Evolutionary conservation across 2,888 invertebrate species (phyloP).

Genomic region (Melinaea menophilus): DNA sequence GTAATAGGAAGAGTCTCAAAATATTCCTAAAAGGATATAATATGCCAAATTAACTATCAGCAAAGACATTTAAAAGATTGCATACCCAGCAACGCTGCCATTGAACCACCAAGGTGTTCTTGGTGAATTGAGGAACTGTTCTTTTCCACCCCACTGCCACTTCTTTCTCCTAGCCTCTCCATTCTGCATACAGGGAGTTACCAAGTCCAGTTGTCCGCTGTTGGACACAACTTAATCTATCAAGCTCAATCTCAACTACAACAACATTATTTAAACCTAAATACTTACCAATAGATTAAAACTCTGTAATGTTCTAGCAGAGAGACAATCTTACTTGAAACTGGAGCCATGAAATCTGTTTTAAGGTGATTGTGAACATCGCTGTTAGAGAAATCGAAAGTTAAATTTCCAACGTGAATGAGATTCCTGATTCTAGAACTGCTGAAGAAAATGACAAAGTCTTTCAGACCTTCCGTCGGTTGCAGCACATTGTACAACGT

Average conservation of each 20-base stretch:
- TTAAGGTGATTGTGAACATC: conserved; percentile 56
- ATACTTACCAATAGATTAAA: conserved; percentile 79
- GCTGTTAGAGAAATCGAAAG: conserved; percentile 48
- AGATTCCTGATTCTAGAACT: conserved; percentile 74
- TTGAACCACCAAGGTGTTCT: conserved; percentile 55
- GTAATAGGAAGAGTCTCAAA: conserved; percentile 21
- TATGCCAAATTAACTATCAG: not conserved
- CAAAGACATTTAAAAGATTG: conserved; percentile 5
- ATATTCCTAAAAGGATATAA: too few species aligned
- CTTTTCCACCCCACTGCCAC: conserved; percentile 57
- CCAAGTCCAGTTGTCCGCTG: conserved; percentile 63
- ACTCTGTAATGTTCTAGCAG: conserved; percentile 80
- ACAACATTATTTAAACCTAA: not conserved
- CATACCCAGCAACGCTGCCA: conserved; percentile 55
- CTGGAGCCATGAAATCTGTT: conserved; percentile 82
- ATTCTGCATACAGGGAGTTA: conserved; percentile 54
- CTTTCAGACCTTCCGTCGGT: conserved; percentile 57
- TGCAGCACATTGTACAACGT: conserved; percentile 53
- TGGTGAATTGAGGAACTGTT: conserved; percentile 50
- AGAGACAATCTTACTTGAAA: conserved; percentile 77
- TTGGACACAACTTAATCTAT: not conserved
- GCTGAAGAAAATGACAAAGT: conserved; percentile 78
- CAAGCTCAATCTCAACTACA: too few species aligned
- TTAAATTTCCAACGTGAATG: conserved; percentile 85
- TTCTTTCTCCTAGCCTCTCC: conserved; percentile 47